Conservation (phyloP, 2,888 invertebrate species). For the Hirtodrosophila alboralis region DNA sequence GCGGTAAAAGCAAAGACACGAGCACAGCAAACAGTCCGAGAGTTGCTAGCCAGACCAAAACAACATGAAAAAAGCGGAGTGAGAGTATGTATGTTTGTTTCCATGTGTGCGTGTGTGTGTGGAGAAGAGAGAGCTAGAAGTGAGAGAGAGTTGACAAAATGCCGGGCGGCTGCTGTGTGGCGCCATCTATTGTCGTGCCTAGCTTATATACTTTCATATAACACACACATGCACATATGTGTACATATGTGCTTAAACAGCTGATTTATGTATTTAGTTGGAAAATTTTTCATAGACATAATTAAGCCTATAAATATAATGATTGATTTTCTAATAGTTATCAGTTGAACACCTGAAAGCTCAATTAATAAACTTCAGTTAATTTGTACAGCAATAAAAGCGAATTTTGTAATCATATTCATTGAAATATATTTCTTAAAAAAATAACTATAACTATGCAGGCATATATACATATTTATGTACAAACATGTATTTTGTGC, state of each 20-base stretch:
- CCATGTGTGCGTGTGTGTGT: constrained; percentile 4
- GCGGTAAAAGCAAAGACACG: constrained; percentile 56
- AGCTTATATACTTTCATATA: too few species aligned
- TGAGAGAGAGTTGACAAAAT: constrained; percentile 14
- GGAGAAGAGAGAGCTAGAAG: background rate
- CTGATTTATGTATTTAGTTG: too few species aligned
- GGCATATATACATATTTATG: too few species aligned
- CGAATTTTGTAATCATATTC: too few species aligned
- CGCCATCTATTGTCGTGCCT: constrained; percentile 41
- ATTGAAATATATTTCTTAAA: too few species aligned
- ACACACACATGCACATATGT: background rate
- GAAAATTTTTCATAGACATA: too few species aligned
- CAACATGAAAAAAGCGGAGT: constrained; percentile 20
- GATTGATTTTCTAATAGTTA: constrained; percentile 29
- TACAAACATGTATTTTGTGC: too few species aligned
- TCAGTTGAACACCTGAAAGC: constrained; percentile 12
- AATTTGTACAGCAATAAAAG: too few species aligned
- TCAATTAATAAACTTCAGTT: constrained; percentile 13
- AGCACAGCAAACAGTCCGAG: constrained; percentile 25
- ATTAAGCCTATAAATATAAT: constrained; percentile 35
- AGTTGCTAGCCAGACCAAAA: constrained; percentile 39
- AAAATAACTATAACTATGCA: too few species aligned
- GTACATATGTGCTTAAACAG: background rate
- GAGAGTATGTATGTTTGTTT: too few species aligned
- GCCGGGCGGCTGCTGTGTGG: constrained; percentile 57